These are phyloP conservation scores for Nothobranchius kuhntae DNA, from an alignment of 2,113 vertebrate genomes.

Conservation along the genomic window DNA sequence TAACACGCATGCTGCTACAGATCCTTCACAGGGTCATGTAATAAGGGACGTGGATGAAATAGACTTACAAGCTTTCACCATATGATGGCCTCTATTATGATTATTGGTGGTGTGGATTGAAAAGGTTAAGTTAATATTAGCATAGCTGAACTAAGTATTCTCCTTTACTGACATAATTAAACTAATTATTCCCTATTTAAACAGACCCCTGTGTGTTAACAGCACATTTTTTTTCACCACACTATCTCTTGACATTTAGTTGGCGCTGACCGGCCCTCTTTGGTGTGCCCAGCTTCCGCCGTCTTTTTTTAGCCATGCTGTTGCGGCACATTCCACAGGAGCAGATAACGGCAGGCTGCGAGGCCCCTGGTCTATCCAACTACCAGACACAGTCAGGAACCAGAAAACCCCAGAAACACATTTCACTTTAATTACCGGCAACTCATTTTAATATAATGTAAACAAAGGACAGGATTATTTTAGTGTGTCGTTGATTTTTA, in stretches of 20 bases:
- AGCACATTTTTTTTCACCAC: slow-evolving; percentile 24
- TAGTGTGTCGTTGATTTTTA: no score
- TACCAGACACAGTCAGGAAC: slow-evolving; percentile 22
- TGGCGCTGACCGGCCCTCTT: slow-evolving; percentile 60
- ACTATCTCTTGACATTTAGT: slow-evolving; percentile 80
- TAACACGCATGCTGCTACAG: slow-evolving; percentile 36
- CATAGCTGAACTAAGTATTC: background rate
- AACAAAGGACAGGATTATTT: background rate
- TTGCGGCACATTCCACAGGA: slow-evolving; percentile 78
- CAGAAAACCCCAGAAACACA: slow-evolving; percentile 11
- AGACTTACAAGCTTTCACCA: slow-evolving; percentile 27
- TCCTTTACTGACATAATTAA: no score
- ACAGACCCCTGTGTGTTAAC: slow-evolving; percentile 6
- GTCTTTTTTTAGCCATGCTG: slow-evolving; percentile 81
- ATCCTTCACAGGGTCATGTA: slow-evolving; percentile 44
- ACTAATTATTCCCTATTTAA: background rate
- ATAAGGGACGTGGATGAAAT: slow-evolving; percentile 32
- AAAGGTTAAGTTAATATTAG: slow-evolving; percentile 1
- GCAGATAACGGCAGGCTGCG: slow-evolving; percentile 71
- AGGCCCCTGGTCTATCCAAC: slow-evolving; percentile 32
- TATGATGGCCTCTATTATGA: slow-evolving; percentile 22
- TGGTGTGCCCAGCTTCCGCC: slow-evolving; percentile 61
- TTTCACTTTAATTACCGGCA: background rate
- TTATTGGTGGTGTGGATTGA: background rate
- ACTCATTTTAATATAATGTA: background rate